Base-by-base conservation (phyloP, 2,797 vertebrate genomes). In the Antrozous pallidus region DNA sequence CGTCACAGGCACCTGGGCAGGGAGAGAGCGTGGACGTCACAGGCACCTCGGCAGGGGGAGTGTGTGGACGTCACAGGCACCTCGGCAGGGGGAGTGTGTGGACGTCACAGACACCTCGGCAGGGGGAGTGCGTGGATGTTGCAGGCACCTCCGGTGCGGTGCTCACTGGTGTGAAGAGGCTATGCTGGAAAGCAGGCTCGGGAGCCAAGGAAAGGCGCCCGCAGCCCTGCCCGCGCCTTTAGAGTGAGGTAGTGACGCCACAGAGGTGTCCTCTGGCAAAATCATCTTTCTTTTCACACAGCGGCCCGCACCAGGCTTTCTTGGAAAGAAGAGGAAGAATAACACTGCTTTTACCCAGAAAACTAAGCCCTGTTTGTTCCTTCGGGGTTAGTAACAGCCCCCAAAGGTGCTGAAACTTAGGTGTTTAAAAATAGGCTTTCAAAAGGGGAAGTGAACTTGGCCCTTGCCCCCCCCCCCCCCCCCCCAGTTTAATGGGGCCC, bases 371-470 rank as follows among this genome's bases (percentile, higher is more conserved):
- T 5, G n/a, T 33, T 61, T 70, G 51, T 82, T n/a, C 61, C 63
- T 94, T 96, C 80, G 63, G 91, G 96, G 93, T 94, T 1, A 1
- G 87, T 90, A 28, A 33, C 87, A 91, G 40, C 90, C 95, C 95
- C 20, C 88, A 67, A 91, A 82, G 91, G 18, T 78, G 80, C 87
- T 26, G 74, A 97, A 97, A 96, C 91, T 49, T 78, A 16, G 1
- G 1, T 67, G 90, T 96, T 96, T 95, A 96, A 97, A 97, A 97
- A 90, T 89, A 96, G 96, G 88, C 93, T 79, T 61, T 82, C 91
- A 73, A 93, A 97, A 97, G 82, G 92, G 79, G 96, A 97, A 97
- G 87, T 92, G 92, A 74, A 67, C 81, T 20, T 33, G 69, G 65
- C 54, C 69, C 51, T 71, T 22, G 85, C 93, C 92, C 95, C 2